These are phyloP conservation scores for Limosa lapponica DNA, from an alignment of 2,797 vertebrate species.

Conservation along the genomic window DNA sequence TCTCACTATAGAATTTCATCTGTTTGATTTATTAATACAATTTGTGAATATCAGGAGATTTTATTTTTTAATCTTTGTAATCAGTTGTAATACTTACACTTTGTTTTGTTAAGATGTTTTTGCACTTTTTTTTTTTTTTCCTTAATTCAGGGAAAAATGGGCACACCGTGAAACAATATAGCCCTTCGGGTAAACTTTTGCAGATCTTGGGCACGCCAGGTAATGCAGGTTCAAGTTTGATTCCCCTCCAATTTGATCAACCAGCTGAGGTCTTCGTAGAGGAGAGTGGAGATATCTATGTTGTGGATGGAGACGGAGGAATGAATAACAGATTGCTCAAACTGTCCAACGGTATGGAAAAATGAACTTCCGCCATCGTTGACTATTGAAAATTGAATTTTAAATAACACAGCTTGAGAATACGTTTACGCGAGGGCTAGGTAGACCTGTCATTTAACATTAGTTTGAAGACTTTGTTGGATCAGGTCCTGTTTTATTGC, in stretches of 20 bases:
- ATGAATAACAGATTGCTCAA: constrained; percentile 95
- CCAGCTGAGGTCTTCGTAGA: constrained; percentile 93
- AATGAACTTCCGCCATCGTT: not conserved
- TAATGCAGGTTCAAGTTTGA: constrained; percentile 84
- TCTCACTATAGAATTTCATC: not conserved
- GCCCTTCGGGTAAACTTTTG: constrained; percentile 85
- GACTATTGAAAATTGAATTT: not conserved
- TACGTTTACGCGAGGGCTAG: not conserved
- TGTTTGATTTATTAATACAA: not conserved
- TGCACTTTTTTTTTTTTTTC: not conserved
- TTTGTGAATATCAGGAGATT: not conserved
- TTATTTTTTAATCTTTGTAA: not conserved
- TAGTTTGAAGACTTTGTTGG: not conserved
- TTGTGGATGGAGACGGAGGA: constrained; percentile 95
- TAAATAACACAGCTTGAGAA: not conserved
- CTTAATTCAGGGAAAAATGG: constrained; percentile 83
- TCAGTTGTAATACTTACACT: not conserved
- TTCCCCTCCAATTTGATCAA: constrained; percentile 93
- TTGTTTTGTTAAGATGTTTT: not conserved
- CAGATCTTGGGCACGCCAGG: constrained; percentile 89
- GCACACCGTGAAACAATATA: constrained; percentile 93
- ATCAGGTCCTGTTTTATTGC: not conserved
- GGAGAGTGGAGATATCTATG: constrained; percentile 88
- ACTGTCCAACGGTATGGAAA: constrained; percentile 82
- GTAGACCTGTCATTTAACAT: not conserved